phyloP scores from a whole-genome alignment of 2,888 invertebrate species.

The Hypolimnas misippus region DNA sequence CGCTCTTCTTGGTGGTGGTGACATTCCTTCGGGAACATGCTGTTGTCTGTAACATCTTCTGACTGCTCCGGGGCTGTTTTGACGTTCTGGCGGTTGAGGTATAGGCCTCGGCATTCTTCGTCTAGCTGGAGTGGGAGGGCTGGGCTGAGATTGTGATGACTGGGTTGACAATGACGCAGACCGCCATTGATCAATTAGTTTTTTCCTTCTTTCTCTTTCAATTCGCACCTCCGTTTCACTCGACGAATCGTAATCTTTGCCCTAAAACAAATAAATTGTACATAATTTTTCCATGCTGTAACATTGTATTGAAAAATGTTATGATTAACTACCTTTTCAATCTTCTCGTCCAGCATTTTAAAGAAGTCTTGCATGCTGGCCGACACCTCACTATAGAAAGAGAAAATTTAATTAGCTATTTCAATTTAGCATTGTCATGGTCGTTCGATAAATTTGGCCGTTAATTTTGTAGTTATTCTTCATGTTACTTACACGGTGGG shows the following conservation, averaged over 20 bases:
- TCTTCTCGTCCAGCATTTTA: conserved; percentile 96
- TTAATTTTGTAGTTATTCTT: not conserved
- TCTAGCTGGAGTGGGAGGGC: conserved; percentile 71
- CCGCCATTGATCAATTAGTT: conserved; percentile 90
- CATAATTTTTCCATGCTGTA: not conserved
- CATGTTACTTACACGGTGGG: conserved; percentile 60
- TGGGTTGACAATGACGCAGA: conserved; percentile 85
- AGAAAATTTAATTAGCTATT: not conserved
- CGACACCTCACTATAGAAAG: conserved; percentile 92
- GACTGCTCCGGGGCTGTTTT: conserved; percentile 67
- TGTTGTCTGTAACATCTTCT: conserved; percentile 67
- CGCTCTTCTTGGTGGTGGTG: conserved; percentile 69
- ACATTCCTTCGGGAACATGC: conserved; percentile 71
- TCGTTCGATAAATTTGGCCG: no score
- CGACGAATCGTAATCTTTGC: conserved; percentile 91
- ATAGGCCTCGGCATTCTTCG: conserved; percentile 63
- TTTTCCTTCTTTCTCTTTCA: conserved; percentile 87
- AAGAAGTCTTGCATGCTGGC: conserved; percentile 96
- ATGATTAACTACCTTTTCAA: conserved; percentile 87
- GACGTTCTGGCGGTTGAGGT: conserved; percentile 68
- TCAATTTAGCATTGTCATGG: no score
- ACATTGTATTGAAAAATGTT: not conserved
- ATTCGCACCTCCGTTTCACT: conserved; percentile 89
- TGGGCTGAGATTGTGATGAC: conserved; percentile 65
- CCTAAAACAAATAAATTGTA: conserved; percentile 77